Conservation (phyloP, 2,888 invertebrate genomes). For the Nemotelus pantherinus region DNA sequence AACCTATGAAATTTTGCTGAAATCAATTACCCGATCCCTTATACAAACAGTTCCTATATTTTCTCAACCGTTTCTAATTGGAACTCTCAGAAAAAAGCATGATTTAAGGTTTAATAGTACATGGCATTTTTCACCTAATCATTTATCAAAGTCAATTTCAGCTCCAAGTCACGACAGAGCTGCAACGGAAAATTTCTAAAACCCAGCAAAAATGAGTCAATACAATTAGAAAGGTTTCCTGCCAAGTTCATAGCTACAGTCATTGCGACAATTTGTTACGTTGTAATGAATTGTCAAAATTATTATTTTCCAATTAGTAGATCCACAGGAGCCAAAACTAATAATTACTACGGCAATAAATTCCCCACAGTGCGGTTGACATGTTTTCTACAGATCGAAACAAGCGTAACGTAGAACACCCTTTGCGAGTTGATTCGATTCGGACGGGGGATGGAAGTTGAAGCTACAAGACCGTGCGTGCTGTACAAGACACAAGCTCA, state of each 20-base stretch:
- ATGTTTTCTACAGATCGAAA: constrained; percentile 24
- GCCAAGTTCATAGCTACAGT: constrained; percentile 16
- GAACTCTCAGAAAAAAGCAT: neutral
- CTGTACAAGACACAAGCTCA: constrained; percentile 28
- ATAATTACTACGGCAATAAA: constrained; percentile 44
- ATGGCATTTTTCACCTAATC: constrained; percentile 10
- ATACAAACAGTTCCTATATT: too few relatives aligned
- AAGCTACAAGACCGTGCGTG: constrained; percentile 25
- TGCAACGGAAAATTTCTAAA: neutral
- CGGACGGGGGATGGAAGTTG: neutral
- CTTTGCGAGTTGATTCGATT: neutral
- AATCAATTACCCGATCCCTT: too few relatives aligned
- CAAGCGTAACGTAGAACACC: neutral
- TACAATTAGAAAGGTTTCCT: neutral
- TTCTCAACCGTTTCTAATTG: too few relatives aligned
- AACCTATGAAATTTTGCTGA: too few relatives aligned
- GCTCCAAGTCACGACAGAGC: constrained; percentile 16
- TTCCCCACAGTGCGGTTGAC: constrained; percentile 38
- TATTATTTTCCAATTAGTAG: constrained; percentile 42
- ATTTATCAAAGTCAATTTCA: constrained; percentile 32
- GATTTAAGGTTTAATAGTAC: constrained; percentile 3
- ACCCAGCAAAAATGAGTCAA: neutral
- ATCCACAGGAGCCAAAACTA: constrained; percentile 41
- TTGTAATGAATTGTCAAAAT: constrained; percentile 42
- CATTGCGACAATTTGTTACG: constrained; percentile 34